Conservation (phyloP, 2,113 vertebrate species). For the Riparia riparia region DNA sequence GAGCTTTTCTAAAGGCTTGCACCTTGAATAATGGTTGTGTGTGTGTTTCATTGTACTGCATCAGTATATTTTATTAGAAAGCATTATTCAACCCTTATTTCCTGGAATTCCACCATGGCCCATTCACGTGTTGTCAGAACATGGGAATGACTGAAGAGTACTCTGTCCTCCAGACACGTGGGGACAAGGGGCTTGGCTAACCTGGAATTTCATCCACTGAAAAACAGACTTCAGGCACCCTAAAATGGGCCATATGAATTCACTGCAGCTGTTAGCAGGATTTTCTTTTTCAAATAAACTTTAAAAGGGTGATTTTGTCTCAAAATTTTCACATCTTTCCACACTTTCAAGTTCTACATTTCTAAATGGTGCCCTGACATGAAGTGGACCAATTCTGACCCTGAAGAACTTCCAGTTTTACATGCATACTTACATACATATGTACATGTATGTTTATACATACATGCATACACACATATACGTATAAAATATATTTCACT, state of each 20-base stretch:
- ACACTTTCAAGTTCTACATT: not conserved
- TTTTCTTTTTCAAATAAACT: not conserved
- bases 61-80: slow-evolving; percentile 53
- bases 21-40: slow-evolving; percentile 65
- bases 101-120: not conserved
- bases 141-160: not conserved
- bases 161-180: not conserved
- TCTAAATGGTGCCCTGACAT: not conserved
- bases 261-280: not conserved
- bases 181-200: not conserved
- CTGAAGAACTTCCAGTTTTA: not conserved
- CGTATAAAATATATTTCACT: not conserved
- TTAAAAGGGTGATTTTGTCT: not conserved
- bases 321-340: not conserved
- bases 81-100: not conserved
- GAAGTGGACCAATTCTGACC: not conserved
- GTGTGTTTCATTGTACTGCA: slow-evolving; percentile 25
- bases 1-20: slow-evolving; percentile 63
- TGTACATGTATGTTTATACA: no score
- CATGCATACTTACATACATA: not conserved
- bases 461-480: not conserved
- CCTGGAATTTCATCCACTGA: not conserved
- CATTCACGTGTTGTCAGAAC: not conserved
- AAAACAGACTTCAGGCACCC: not conserved
- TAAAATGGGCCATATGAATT: not conserved